These are phyloP conservation scores for Dicyrtomina minuta DNA, from an alignment of 2,888 invertebrate genomes.

Conservation along the genomic window DNA sequence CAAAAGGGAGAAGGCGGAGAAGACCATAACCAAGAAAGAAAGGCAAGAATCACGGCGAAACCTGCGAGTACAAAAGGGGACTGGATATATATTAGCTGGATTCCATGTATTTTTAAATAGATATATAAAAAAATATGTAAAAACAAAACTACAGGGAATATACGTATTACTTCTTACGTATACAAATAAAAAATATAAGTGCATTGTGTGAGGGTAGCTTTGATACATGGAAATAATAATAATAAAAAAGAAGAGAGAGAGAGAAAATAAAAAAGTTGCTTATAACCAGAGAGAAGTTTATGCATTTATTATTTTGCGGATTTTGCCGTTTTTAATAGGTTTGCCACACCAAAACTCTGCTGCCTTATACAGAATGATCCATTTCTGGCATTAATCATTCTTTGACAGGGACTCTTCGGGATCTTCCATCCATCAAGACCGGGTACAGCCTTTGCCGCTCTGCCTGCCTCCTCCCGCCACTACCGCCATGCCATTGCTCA, in stretches of 20 bases:
- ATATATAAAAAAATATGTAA: too few relatives aligned
- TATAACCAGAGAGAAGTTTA: constrained; percentile 31
- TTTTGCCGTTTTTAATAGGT: constrained; percentile 42
- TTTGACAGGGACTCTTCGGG: constrained; percentile 53
- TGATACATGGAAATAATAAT: too few relatives aligned
- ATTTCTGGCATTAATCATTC: constrained; percentile 54
- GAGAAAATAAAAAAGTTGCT: constrained; percentile 16
- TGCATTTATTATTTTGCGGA: constrained; percentile 46
- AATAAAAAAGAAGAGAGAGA: background rate
- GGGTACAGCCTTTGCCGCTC: constrained; percentile 6
- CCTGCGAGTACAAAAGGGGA: too few relatives aligned
- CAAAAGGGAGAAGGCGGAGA: background rate
- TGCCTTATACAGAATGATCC: constrained; percentile 46
- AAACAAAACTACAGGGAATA: too few relatives aligned
- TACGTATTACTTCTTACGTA: too few relatives aligned
- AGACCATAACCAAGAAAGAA: background rate
- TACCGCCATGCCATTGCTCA: background rate
- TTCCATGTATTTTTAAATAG: too few relatives aligned
- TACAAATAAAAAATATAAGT: too few relatives aligned
- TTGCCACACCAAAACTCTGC: constrained; percentile 20
- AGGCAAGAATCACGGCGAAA: too few relatives aligned
- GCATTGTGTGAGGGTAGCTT: too few relatives aligned
- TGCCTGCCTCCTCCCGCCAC: constrained; percentile 22
- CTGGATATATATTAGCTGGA: too few relatives aligned
- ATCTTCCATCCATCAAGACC: constrained; percentile 53